Conservation (phyloP, 2,888 invertebrate genomes). For the Phanerotoma sp. region DNA sequence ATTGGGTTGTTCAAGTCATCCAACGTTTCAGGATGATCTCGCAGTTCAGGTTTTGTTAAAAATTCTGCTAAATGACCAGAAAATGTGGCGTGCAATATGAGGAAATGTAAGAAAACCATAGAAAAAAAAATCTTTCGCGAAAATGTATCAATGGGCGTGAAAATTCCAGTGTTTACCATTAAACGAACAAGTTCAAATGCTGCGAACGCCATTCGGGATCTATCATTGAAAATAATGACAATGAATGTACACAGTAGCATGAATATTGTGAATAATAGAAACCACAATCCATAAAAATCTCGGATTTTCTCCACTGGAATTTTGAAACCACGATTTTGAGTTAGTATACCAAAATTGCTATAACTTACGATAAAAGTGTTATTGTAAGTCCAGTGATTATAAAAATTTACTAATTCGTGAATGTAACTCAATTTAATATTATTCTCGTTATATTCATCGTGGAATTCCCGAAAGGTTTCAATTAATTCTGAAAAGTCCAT, state of each 20-base stretch:
- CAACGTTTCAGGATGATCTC: not conserved
- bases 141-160: not conserved
- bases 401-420: not conserved
- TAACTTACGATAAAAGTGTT: not conserved
- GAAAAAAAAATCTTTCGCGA: not conserved
- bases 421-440: too few relatives aligned
- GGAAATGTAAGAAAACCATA: conserved; percentile 1
- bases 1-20: not conserved
- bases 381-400: not conserved
- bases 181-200: not conserved
- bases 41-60: not conserved
- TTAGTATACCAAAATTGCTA: not conserved
- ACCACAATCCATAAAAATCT: not conserved
- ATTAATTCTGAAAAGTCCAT: too few relatives aligned
- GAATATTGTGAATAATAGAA: not conserved
- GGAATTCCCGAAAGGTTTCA: too few relatives aligned
- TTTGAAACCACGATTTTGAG: not conserved
- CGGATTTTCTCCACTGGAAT: conserved; percentile 3
- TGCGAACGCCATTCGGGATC: not conserved
- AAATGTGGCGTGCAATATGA: conserved; percentile 4
- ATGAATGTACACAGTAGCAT: not conserved
- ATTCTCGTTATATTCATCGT: too few relatives aligned
- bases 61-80: not conserved
- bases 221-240: not conserved
- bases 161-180: not conserved